Percentiles rank a stretch among this genome's conserved stretches.
Conservation (phyloP, 2,113 vertebrate genomes). For the Daboia siamensis region DNA sequence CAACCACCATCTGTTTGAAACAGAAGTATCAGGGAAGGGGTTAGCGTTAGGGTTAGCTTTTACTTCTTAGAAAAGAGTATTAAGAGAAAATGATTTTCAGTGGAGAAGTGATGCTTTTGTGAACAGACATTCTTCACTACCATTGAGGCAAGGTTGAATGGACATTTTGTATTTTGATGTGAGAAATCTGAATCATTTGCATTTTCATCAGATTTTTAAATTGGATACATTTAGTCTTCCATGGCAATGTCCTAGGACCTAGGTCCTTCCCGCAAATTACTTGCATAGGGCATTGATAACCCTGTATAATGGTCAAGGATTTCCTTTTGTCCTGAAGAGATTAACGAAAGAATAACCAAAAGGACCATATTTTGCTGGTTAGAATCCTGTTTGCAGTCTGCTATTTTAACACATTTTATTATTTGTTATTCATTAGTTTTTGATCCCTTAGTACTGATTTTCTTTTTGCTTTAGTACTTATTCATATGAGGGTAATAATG, state of each 20-base stretch:
- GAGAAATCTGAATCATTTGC: not conserved
- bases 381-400: not conserved
- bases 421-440: not conserved
- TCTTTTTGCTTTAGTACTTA: constrained; percentile 38
- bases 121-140: too few species aligned
- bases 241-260: not conserved
- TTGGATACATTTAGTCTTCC: not conserved
- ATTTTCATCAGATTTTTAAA: not conserved
- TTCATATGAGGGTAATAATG: constrained; percentile 87
- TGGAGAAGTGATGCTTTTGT: not conserved
- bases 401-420: not conserved
- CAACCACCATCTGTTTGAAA: not conserved
- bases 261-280: not conserved
- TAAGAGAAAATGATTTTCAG: not conserved
- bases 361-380: not conserved
- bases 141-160: not conserved
- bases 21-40: not conserved
- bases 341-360: not conserved
- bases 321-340: not conserved
- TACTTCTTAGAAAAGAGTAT: not conserved
- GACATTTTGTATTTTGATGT: not conserved
- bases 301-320: not conserved
- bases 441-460: fast-evolving
- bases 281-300: not conserved
- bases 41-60: not conserved